These are phyloP conservation scores for Propithecus perrieri DNA, from an alignment of 2,797 vertebrate genomes.

Conservation along the genomic window DNA sequence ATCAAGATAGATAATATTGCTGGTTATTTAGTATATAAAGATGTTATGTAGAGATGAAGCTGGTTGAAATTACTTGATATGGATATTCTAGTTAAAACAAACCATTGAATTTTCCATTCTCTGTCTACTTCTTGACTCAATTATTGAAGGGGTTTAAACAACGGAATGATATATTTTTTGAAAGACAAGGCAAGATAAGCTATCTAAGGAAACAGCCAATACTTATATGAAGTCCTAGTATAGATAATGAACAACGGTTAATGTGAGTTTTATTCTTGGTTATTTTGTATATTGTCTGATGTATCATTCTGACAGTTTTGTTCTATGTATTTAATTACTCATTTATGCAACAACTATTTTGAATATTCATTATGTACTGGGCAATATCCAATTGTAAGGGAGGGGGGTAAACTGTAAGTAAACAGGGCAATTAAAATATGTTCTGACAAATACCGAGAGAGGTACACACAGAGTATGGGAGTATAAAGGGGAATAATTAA, in stretches of 20 bases:
- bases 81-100: background rate
- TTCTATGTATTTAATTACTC: background rate
- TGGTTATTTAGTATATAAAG: background rate
- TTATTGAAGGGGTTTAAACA: background rate
- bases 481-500: background rate
- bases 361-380: background rate
- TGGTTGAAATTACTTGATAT: constrained; percentile 37
- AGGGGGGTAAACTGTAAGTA: background rate
- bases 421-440: background rate
- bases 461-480: background rate
- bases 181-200: background rate
- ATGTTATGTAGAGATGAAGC: constrained; percentile 40
- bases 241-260: background rate
- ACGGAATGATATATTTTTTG: background rate
- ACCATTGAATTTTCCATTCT: background rate
- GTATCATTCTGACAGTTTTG: background rate
- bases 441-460: background rate
- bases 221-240: background rate
- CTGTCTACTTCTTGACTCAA: background rate
- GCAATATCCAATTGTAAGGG: background rate
- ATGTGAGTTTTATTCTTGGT: background rate
- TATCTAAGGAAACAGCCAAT: background rate
- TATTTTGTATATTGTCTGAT: background rate
- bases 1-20: constrained; percentile 61
- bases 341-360: background rate